phyloP scores from a whole-genome alignment of 2,113 vertebrate genomes.

The Leptobrachium ailaonicum region DNA sequence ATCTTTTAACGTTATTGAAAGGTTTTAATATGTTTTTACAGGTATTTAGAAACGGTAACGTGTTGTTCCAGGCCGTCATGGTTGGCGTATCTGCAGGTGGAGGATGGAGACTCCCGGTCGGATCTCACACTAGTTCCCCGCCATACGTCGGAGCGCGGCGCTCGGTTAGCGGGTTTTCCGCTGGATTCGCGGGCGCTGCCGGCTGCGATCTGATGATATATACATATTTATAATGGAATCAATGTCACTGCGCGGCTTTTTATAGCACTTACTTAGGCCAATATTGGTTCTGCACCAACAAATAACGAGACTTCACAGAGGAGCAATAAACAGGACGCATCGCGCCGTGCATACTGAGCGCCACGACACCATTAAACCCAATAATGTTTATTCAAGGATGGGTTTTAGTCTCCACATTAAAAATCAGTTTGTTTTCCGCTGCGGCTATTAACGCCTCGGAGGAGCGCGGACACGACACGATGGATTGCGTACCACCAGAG shows the following conservation, averaged over 20 bases:
- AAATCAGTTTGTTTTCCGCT: not conserved
- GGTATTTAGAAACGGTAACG: too few species aligned
- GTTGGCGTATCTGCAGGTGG: too few species aligned
- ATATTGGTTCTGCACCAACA: not conserved
- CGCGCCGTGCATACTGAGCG: not conserved
- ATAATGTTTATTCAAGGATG: conserved; percentile 19
- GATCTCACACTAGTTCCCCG: too few species aligned
- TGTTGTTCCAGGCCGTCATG: too few species aligned
- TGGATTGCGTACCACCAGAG: too few species aligned
- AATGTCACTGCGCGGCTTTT: conserved; percentile 10
- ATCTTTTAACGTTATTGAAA: too few species aligned
- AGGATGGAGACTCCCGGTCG: too few species aligned
- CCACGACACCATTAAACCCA: conserved; percentile 19
- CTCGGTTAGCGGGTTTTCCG: not conserved
- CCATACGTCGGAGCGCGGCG: too few species aligned
- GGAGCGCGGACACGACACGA: not conserved
- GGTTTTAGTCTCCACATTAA: not conserved
- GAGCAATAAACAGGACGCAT: conserved; percentile 16
- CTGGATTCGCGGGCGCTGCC: not conserved
- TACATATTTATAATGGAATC: not conserved
- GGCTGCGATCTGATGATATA: not conserved
- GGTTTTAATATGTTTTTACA: too few species aligned
- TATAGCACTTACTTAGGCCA: not conserved
- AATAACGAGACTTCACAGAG: not conserved
- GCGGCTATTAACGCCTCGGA: not conserved